phyloP scores from a whole-genome alignment of 1,140 invertebrate species.

The Drosophila orosa region DNA sequence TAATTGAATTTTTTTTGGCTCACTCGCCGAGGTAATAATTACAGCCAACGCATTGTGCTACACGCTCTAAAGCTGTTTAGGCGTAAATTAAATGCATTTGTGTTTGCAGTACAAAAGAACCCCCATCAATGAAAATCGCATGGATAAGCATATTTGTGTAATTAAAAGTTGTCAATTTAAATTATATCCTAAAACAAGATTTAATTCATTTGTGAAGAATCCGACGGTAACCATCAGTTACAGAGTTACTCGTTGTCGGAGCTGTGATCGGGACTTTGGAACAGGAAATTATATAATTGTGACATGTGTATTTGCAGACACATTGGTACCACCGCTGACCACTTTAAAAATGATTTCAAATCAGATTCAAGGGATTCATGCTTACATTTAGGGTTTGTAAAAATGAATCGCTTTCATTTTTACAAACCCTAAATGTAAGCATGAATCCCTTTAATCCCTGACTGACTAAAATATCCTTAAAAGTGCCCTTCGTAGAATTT shows the following conservation, averaged over 20 bases:
- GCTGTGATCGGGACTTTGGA: neutral
- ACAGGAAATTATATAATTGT: neutral
- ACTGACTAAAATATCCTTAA: no score
- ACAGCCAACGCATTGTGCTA: constrained; percentile 40
- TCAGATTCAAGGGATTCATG: no score
- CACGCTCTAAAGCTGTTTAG: constrained; percentile 59
- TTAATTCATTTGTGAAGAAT: constrained; percentile 6
- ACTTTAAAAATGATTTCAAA: neutral
- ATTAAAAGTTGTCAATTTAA: constrained; percentile 45
- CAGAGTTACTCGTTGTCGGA: neutral
- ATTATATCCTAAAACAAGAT: constrained; percentile 5
- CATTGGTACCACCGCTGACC: no score
- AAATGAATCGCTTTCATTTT: no score
- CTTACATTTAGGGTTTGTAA: no score
- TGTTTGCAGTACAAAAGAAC: constrained; percentile 37
- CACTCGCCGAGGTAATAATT: constrained; percentile 41
- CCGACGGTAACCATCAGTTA: neutral
- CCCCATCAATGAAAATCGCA: constrained; percentile 9
- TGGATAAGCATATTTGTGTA: constrained; percentile 22
- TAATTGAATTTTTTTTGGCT: constrained; percentile 58
- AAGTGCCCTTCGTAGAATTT: no score
- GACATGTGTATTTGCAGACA: neutral
- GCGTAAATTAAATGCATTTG: constrained; percentile 67
- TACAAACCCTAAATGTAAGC: no score
- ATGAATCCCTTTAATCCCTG: neutral